Conservation (phyloP, 2,113 vertebrate species). For the Thomomys bottae region DNA sequence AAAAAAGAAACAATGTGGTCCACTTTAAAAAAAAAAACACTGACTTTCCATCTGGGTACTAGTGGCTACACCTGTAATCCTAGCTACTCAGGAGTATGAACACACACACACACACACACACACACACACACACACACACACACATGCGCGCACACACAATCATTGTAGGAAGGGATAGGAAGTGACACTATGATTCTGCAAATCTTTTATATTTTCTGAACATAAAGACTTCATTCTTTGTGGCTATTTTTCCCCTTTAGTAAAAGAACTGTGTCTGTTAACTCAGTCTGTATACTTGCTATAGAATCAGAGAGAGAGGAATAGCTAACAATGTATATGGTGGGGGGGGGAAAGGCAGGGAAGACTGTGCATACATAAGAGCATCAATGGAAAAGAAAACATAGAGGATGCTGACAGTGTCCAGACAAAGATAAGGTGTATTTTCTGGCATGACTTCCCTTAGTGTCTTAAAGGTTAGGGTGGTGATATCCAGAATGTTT, state of each 20-base stretch:
- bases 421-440: neutral
- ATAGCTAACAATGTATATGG: neutral
- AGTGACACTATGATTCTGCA: neutral
- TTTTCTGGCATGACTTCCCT: conserved; percentile 19
- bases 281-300: neutral
- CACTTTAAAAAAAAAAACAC: neutral
- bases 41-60: too few relatives aligned
- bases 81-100: too few relatives aligned
- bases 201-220: neutral
- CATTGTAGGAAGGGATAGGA: neutral
- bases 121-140: too few relatives aligned
- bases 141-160: too few relatives aligned
- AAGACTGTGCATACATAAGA: neutral
- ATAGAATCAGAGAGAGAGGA: neutral
- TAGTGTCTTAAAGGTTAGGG: neutral
- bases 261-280: conserved; percentile 16
- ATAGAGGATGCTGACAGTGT: neutral
- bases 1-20: too few relatives aligned
- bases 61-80: too few relatives aligned
- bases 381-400: neutral
- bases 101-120: too few relatives aligned
- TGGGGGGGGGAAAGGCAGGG: neutral
- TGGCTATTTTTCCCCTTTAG: neutral
- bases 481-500: neutral
- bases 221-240: neutral